These are phyloP conservation scores for Cyanoderma ruficeps DNA, from an alignment of 2,113 vertebrate species.

Conservation along the genomic window DNA sequence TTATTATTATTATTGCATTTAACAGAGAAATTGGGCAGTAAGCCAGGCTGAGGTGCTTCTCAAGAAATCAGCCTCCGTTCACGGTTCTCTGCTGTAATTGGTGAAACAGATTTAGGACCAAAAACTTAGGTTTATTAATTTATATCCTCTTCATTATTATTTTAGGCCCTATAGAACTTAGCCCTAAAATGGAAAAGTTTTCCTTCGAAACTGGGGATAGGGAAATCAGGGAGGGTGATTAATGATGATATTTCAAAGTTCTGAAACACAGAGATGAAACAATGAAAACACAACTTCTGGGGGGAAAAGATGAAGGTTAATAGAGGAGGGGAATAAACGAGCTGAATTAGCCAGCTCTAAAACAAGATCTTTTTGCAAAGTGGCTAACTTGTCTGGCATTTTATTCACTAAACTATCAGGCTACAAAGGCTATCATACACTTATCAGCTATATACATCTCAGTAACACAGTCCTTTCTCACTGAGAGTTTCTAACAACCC, in stretches of 20 bases:
- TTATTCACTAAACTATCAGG: neutral
- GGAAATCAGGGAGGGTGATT: too few relatives aligned
- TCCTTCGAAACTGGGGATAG: neutral
- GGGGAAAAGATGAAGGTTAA: neutral
- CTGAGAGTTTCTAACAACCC: neutral
- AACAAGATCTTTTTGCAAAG: neutral
- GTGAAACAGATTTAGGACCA: neutral
- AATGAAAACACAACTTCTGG: neutral
- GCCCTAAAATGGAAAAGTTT: neutral
- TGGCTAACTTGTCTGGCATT: neutral
- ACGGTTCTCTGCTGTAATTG: neutral
- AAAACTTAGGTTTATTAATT: neutral
- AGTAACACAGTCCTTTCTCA: neutral
- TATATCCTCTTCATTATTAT: neutral
- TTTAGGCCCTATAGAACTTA: neutral
- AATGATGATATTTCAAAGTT: neutral
- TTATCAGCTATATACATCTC: neutral
- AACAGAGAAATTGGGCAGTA: neutral
- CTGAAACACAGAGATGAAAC: neutral
- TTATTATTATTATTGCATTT: neutral
- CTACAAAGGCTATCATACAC: neutral
- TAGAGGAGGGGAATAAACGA: neutral
- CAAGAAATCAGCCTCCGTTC: neutral
- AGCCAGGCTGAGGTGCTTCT: neutral
- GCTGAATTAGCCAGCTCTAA: neutral